Base-by-base conservation (phyloP, 2,113 vertebrate genomes). In the Condylura cristata region DNA sequence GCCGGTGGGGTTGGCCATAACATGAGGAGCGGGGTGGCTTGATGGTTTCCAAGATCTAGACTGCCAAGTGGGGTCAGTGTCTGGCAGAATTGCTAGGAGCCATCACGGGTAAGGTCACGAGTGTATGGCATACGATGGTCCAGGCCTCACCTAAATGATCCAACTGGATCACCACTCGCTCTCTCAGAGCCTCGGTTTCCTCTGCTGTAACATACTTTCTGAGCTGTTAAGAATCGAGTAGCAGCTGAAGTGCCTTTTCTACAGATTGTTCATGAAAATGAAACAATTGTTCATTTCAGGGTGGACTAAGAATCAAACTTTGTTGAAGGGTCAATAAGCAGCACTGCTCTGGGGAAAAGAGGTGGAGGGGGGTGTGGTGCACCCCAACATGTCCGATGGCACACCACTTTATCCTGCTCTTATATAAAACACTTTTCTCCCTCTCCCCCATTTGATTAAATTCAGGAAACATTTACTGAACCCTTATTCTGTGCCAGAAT, bases 291-390 rank as follows among this genome's bases (percentile, higher is more conserved):
- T 66, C n/a, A 46, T 79, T 76, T 76, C 76, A 84, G n/a, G 66
- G 51, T 63, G 56, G 72, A 82, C n/a, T 80, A 70, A 72, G 87
- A 81, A 22, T 41, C 17, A 41, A 46, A 84, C 66, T 89, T 79
- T 44, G 44, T 26, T 70, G 70, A 37, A 63, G 24, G 39, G 58
- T 39, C 30, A 32, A 13, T 70, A 60, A 93, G 32, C 39, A 80
- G 61, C 72, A 34, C 16, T 56, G 74, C 48, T 68, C 56, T 5
- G 32, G 34, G 32, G 83, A n/a, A 39, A 30, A n/a, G 4, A 26
- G 3, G 32, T 7, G 20, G 51, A 34, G 60, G 51, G 39, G 60
- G 41, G 39, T 53, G 24, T 0, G 13, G 30, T 72, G 16, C 1
- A 72, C 16, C 20, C 53, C 28, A 66, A 10, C 3, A 51, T 30